Base-by-base conservation (phyloP, 2,113 vertebrate genomes). In the Lethenteron reissneri region DNA sequence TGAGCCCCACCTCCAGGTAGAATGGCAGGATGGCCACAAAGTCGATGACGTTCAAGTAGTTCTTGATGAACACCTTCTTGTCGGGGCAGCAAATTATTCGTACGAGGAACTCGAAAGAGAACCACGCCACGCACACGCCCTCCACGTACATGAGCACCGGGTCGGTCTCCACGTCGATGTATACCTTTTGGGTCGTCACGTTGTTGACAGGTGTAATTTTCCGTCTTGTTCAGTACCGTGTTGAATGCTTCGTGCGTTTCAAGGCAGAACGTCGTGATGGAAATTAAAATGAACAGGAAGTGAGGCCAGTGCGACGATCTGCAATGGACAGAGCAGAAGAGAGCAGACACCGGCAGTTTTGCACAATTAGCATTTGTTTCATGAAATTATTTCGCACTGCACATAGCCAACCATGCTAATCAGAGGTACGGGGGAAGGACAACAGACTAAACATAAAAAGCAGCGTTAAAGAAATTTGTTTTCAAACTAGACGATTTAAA, bases 21-120 rank as follows among this genome's bases (percentile, higher is more conserved):
- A 99, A 96, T 78, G 94, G 94, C 73, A 99, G 84, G 81, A 99
- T 95, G 81, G 92, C 94, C 84, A 99, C 92, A 77, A 99, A 99
- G 85, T 99, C 94, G 74, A 99, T 96, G 83, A 96, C 96, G 83
- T 99, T 99, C 73, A 97, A 87, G 56, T 90, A 85, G 73, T 97
- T 97, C 80, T 86, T 88, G 76, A 99, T 85, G 83, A 99, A 99
- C 80, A 94, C 92, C 74, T 85, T 84, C 80, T 99, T 99, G 80
- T 92, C 88, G 9, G 94, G 94, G 76, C 94, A 99, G 84, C 90
- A 97, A 78, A 87, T 84, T 73, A 97, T 85, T 76, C 94, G 85
- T 87, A 97, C 94, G 74, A 99, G 82, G 81, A 99, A 99, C 80
- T 99, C 94, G 75, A 97, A 94, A 70, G 92, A 96, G 82, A 99